phyloP scores from a whole-genome alignment of 2,113 vertebrate species.

The Dicaeum eximium region DNA sequence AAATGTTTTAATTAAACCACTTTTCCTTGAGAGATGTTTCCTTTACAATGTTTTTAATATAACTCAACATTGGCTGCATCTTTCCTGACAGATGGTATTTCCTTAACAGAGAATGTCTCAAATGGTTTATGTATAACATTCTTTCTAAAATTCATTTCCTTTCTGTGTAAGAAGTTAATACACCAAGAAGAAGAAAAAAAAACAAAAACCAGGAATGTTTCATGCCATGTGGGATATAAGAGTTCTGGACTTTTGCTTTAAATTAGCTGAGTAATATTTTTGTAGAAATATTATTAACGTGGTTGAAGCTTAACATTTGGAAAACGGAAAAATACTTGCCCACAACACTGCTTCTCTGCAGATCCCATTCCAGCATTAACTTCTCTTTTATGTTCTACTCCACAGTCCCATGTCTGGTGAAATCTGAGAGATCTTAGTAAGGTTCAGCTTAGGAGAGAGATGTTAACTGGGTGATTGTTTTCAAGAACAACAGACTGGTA shows the following conservation, averaged over 20 bases:
- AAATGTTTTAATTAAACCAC: conserved; percentile 31
- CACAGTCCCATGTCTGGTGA: neutral
- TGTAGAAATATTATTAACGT: neutral
- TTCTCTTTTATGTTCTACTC: neutral
- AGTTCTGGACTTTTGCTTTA: conserved; percentile 35
- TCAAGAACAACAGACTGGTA: neutral
- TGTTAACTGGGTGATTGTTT: neutral
- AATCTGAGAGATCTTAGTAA: neutral
- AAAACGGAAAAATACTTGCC: conserved; percentile 7
- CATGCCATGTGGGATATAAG: conserved; percentile 11
- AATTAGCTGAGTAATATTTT: conserved; percentile 1
- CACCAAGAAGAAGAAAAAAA: neutral
- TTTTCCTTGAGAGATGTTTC: conserved; percentile 21
- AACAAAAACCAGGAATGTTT: neutral
- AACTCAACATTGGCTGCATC: conserved; percentile 51
- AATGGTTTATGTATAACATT: conserved; percentile 57
- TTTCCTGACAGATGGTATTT: conserved; percentile 61
- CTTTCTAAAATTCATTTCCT: conserved; percentile 64
- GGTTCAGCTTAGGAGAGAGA: neutral
- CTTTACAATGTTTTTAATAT: conserved; percentile 40
- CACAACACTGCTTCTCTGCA: neutral
- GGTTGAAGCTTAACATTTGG: neutral
- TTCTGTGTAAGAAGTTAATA: conserved; percentile 50
- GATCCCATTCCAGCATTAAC: neutral
- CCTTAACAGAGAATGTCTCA: conserved; percentile 49